Conservation (phyloP, 2,797 vertebrate species). For the Vespertilio murinus region DNA sequence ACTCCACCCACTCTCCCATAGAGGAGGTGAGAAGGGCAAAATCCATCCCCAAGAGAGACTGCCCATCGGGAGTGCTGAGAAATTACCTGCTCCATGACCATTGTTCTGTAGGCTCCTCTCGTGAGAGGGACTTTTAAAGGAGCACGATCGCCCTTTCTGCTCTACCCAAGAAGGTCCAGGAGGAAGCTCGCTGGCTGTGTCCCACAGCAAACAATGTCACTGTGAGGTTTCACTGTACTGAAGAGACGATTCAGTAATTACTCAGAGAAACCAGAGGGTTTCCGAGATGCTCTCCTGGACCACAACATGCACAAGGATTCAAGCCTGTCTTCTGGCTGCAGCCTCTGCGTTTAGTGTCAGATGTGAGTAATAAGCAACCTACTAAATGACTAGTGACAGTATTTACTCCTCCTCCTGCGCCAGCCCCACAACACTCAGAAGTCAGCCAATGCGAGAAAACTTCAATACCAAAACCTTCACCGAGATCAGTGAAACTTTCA, state of each 20-base stretch:
- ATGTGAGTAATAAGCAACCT: constrained; percentile 64
- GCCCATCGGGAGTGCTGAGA: background rate
- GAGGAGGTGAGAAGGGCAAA: background rate
- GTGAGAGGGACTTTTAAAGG: background rate
- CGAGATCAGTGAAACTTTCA: constrained; percentile 35
- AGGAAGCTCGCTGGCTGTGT: background rate
- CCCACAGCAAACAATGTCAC: background rate
- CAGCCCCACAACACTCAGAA: constrained; percentile 35
- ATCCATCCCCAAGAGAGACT: background rate
- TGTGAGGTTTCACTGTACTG: constrained; percentile 35
- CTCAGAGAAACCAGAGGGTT: constrained; percentile 62
- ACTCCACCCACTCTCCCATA: background rate
- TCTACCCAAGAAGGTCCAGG: background rate
- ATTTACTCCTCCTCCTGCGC: background rate
- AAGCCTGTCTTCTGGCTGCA: background rate
- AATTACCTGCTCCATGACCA: background rate
- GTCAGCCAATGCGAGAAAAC: constrained; percentile 18
- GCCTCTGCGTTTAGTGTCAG: constrained; percentile 25
- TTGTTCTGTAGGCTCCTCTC: background rate
- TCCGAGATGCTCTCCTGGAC: background rate
- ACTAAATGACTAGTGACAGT: constrained; percentile 61
- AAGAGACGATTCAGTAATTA: constrained; percentile 51
- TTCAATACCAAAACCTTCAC: constrained; percentile 58
- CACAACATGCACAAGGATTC: background rate
- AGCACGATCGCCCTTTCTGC: background rate